Percentiles rank a stretch among this genome's conserved stretches.
These are phyloP conservation scores for Zenarchopterus dispar DNA, from an alignment of 2,797 vertebrate species.

Conservation along the genomic window DNA sequence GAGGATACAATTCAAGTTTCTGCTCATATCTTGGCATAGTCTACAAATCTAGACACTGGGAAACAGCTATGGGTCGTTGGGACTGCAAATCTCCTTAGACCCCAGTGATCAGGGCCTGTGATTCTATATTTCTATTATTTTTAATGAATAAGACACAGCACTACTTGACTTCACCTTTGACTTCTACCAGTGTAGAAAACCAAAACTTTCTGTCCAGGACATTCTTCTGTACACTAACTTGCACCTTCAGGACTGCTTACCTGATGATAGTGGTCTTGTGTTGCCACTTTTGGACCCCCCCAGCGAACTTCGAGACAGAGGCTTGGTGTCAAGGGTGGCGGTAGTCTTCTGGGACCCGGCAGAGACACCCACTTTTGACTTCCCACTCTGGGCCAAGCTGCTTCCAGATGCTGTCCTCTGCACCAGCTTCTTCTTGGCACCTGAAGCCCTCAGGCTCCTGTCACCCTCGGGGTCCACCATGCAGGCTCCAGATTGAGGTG, in stretches of 20 bases:
- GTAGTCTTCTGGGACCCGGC: constrained; percentile 54
- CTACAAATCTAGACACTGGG: too few relatives aligned
- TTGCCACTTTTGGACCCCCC: constrained; percentile 60
- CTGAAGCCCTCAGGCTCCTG: constrained; percentile 57
- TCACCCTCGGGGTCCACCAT: constrained; percentile 89
- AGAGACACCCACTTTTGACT: constrained; percentile 58
- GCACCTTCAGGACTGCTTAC: constrained; percentile 40
- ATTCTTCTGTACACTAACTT: too few relatives aligned
- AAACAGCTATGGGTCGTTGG: too few relatives aligned
- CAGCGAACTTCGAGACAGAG: constrained; percentile 54
- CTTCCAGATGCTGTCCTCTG: constrained; percentile 44
- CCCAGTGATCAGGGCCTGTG: too few relatives aligned
- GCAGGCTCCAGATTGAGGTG: constrained; percentile 87
- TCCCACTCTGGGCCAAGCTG: constrained; percentile 40
- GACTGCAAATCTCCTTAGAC: too few relatives aligned
- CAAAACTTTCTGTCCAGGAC: too few relatives aligned
- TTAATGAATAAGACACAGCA: too few relatives aligned
- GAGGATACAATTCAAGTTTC: background rate
- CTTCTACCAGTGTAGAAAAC: too few relatives aligned
- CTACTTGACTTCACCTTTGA: too few relatives aligned
- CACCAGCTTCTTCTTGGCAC: constrained; percentile 62
- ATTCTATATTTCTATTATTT: too few relatives aligned
- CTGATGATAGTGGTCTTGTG: constrained; percentile 55
- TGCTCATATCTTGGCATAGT: too few relatives aligned
- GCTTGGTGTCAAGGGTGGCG: constrained; percentile 68